These are phyloP conservation scores for Halictus quadricinctus DNA, from an alignment of 2,888 invertebrate species.

Conservation along the genomic window DNA sequence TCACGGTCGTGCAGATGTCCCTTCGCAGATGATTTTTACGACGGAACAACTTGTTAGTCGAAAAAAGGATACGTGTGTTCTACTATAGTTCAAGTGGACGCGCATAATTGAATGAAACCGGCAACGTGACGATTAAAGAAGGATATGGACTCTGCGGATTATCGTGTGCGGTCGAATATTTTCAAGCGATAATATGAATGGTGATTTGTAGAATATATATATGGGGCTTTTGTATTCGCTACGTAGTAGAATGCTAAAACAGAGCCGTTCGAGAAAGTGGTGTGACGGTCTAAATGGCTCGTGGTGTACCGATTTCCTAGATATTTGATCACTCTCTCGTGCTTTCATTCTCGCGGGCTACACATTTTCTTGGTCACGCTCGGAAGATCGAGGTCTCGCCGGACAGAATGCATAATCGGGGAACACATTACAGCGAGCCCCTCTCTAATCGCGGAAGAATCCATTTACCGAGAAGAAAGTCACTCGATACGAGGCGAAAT, in stretches of 20 bases:
- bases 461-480: not conserved
- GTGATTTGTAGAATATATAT: not conserved
- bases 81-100: too few relatives aligned
- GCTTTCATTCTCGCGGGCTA: not conserved
- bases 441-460: not conserved
- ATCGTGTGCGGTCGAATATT: not conserved
- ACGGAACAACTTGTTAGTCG: too few relatives aligned
- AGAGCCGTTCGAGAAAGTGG: not conserved
- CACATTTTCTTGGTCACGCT: conserved; percentile 13
- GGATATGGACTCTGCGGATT: not conserved
- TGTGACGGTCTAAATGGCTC: conserved; percentile 21
- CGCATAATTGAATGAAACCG: too few relatives aligned
- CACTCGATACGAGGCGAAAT: not conserved
- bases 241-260: not conserved
- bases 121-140: too few relatives aligned
- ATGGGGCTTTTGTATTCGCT: not conserved
- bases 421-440: not conserved
- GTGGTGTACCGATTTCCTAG: conserved; percentile 17
- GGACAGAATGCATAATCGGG: conserved; percentile 1
- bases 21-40: too few relatives aligned
- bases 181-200: not conserved
- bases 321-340: conserved; percentile 10
- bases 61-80: too few relatives aligned
- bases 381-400: conserved; percentile 8
- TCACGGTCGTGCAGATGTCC: too few relatives aligned